Evolutionary conservation across 1,140 invertebrate genomes (phyloP).

Genomic region (Melanaphis sacchari): DNA sequence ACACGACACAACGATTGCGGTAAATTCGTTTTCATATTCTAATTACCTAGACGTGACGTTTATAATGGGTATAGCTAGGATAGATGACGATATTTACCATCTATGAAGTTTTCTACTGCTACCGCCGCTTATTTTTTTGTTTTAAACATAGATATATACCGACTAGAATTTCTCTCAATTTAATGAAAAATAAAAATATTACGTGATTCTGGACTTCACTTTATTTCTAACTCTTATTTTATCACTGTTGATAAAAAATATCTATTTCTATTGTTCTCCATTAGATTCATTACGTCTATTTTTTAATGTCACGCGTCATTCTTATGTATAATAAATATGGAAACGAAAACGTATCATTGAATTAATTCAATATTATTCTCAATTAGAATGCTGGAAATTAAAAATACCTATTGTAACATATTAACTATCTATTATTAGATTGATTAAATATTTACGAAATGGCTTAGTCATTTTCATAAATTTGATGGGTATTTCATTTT

Average conservation of each 20-base stretch:
- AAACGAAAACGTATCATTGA: not conserved
- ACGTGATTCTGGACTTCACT: not conserved
- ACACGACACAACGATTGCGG: not conserved
- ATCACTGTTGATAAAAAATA: not conserved
- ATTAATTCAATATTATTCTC: not conserved
- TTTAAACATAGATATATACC: not conserved
- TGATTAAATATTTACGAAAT: not conserved
- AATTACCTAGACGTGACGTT: not conserved
- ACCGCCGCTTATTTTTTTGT: not conserved
- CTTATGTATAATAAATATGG: not conserved
- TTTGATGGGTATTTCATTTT: not conserved
- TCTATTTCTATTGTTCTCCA: not conserved
- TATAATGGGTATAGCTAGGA: not conserved
- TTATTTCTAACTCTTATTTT: not conserved
- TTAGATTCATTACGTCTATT: not conserved
- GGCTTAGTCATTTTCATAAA: not conserved
- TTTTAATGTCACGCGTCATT: not conserved
- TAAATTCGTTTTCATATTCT: conserved; percentile 3
- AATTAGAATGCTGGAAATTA: not conserved
- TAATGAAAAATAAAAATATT: not conserved
- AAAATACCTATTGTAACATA: not conserved
- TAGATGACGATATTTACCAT: not conserved
- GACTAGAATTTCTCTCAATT: not conserved
- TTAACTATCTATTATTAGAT: not conserved
- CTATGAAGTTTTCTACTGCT: not conserved